Evolutionary conservation across 2,888 invertebrate genomes (phyloP).

Genomic region (Clusia tigrina): DNA sequence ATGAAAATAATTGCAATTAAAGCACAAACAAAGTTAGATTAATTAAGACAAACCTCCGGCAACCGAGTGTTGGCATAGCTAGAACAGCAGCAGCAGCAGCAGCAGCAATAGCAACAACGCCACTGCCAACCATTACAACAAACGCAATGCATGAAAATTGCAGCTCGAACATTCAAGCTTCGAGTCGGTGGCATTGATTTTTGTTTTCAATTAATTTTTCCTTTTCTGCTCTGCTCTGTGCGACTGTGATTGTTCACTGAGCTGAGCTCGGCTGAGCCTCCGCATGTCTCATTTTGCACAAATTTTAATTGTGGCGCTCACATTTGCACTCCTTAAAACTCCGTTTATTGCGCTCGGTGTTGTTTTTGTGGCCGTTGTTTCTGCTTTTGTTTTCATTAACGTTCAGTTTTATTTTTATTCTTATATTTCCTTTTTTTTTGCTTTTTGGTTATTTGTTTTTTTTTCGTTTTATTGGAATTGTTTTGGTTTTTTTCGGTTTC

Average conservation of each 20-base stretch:
- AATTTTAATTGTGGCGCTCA: slow-evolving; percentile 12
- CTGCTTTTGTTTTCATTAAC: neutral
- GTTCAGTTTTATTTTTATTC: neutral
- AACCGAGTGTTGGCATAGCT: neutral
- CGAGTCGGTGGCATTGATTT: slow-evolving; percentile 9
- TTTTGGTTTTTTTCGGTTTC: neutral
- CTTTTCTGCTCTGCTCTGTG: neutral
- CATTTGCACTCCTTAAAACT: slow-evolving; percentile 9
- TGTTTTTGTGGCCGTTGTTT: slow-evolving; percentile 4
- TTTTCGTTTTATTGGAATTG: neutral
- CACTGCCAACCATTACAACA: neutral
- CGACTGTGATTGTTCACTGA: neutral
- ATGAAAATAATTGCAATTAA: slow-evolving; percentile 2
- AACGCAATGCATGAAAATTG: neutral
- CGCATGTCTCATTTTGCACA: neutral
- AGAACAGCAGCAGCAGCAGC: too few species aligned
- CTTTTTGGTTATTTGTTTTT: slow-evolving; percentile 8
- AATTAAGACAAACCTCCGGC: neutral
- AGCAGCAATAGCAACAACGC: neutral
- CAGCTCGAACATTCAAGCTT: neutral
- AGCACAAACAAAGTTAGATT: neutral
- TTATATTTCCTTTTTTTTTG: slow-evolving; percentile 7
- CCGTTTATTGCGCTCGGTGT: neutral
- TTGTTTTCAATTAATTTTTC: neutral
- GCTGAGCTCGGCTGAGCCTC: neutral